phyloP scores from a whole-genome alignment of 2,888 invertebrate species.

The Tetranychus truncatus region DNA sequence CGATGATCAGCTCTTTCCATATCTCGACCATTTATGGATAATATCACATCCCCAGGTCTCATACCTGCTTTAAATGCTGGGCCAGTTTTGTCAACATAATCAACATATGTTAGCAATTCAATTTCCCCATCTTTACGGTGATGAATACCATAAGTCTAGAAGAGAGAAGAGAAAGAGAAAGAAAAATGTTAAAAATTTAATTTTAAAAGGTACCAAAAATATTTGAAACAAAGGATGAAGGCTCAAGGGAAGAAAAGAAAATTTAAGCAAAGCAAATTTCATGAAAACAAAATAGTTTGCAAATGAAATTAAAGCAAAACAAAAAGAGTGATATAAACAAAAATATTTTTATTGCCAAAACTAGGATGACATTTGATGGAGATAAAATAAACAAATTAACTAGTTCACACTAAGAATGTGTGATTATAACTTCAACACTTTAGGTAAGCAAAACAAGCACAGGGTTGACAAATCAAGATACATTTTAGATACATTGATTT shows the following conservation, averaged over 20 bases:
- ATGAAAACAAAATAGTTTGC: too few relatives aligned
- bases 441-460: too few relatives aligned
- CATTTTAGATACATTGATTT: too few relatives aligned
- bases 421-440: too few relatives aligned
- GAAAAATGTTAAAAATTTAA: neutral
- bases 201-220: neutral
- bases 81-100: conserved; percentile 80
- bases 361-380: too few relatives aligned
- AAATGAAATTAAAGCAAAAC: neutral
- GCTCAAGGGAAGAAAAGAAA: too few relatives aligned
- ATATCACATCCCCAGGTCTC: conserved; percentile 81
- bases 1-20: conserved; percentile 89
- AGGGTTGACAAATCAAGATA: too few relatives aligned
- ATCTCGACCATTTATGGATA: conserved; percentile 85
- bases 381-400: too few relatives aligned
- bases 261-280: too few relatives aligned
- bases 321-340: neutral
- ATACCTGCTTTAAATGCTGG: conserved; percentile 81
- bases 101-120: conserved; percentile 90
- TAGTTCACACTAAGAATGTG: too few relatives aligned
- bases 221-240: too few relatives aligned
- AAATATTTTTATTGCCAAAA: too few relatives aligned
- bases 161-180: conserved; percentile 24
- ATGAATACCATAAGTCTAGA: conserved; percentile 82
- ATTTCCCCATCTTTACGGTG: conserved; percentile 82